Evolutionary conservation across 1,140 invertebrate species (phyloP).

Genomic region (Trichonephila inaurata): DNA sequence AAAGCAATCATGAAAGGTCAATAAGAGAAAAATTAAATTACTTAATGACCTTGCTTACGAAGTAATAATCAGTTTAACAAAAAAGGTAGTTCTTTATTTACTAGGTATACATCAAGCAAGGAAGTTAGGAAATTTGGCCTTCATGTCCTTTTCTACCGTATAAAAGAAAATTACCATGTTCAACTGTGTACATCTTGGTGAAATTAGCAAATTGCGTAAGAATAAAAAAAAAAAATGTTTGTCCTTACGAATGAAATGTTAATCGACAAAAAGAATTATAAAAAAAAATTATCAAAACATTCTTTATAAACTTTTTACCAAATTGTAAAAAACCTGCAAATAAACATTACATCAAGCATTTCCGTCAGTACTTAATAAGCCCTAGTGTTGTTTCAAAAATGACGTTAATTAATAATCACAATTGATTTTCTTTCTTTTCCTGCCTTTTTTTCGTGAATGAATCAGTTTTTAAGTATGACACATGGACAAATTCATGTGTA

Average conservation of each 20-base stretch:
- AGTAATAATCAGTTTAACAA: slow-evolving; percentile 21
- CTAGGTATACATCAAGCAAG: not conserved
- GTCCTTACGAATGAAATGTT: not conserved
- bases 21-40: not conserved
- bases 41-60: not conserved
- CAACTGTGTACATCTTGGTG: not conserved
- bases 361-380: no score
- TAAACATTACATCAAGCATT: no score
- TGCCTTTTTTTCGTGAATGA: no score
- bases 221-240: not conserved
- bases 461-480: no score
- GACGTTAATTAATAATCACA: no score
- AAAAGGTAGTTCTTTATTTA: not conserved
- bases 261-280: no score
- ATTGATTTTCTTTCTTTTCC: no score
- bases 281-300: no score
- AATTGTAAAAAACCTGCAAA: no score
- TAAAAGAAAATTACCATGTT: slow-evolving; percentile 29
- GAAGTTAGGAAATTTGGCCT: not conserved
- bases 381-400: no score
- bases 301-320: no score
- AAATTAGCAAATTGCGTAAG: not conserved
- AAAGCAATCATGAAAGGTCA: not conserved
- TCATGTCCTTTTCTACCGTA: not conserved
- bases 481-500: no score